Percentiles rank a stretch among this genome's conserved stretches.
Conservation (phyloP, 1,140 invertebrate species). For the Stegodyphus mimosarum region DNA sequence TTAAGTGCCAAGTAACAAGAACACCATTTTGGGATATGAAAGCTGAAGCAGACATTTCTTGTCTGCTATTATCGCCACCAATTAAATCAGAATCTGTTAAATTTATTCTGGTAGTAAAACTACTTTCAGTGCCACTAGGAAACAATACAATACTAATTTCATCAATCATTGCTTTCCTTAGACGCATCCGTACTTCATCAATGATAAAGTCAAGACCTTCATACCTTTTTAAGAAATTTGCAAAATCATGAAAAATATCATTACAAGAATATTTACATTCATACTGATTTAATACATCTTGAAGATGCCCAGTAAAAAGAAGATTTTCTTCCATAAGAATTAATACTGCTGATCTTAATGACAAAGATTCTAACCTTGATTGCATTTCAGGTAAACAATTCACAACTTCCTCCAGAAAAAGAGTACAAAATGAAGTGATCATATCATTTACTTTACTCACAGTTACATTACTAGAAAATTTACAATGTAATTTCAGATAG, state of each 20-base stretch:
- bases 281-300: not conserved
- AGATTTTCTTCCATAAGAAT: constrained; percentile 2
- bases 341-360: not conserved
- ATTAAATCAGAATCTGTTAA: constrained; percentile 59
- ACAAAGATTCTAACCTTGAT: not conserved
- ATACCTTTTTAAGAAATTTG: constrained; percentile 8
- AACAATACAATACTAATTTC: constrained; percentile 20
- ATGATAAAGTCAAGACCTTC: constrained; percentile 26
- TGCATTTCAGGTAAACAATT: not conserved
- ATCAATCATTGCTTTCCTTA: constrained; percentile 13
- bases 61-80: constrained; percentile 38
- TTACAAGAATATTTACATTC: not conserved
- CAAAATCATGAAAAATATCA: constrained; percentile 5
- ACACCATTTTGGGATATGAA: constrained; percentile 46
- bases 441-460: not conserved
- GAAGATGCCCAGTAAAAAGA: not conserved
- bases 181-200: constrained; percentile 21
- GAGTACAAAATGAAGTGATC: constrained; percentile 3
- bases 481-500: not conserved
- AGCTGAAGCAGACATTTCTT: constrained; percentile 57
- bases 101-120: constrained; percentile 29
- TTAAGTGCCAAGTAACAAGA: constrained; percentile 56
- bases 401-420: constrained; percentile 9
- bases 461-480: not conserved
- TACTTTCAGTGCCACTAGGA: not conserved